These are phyloP conservation scores for Chrysolina haemoptera DNA, from an alignment of 2,888 invertebrate genomes.

Conservation along the genomic window DNA sequence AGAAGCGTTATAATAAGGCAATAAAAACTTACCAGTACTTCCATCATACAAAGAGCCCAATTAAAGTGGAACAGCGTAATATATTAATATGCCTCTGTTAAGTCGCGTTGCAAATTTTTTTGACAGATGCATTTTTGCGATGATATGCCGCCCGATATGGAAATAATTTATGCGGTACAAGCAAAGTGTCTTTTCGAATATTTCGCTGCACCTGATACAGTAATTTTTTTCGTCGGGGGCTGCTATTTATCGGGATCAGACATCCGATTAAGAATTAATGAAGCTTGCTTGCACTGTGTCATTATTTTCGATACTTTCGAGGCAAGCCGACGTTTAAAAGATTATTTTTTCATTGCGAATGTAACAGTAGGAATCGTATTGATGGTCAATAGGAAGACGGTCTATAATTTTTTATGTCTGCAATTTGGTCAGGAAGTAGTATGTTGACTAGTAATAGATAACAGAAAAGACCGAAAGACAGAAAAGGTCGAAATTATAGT, in stretches of 20 bases:
- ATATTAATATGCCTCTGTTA: conserved; percentile 17
- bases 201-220: conserved; percentile 39
- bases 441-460: too few relatives aligned
- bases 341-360: neutral
- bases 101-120: conserved; percentile 25
- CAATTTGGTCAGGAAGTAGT: too few relatives aligned
- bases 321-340: neutral
- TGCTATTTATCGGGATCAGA: conserved; percentile 21
- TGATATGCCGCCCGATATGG: conserved; percentile 12
- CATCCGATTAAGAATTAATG: conserved; percentile 16
- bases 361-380: neutral
- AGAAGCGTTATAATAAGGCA: conserved; percentile 18
- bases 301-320: conserved; percentile 2
- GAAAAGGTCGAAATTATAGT: too few relatives aligned
- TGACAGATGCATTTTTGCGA: conserved; percentile 30
- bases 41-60: conserved; percentile 24
- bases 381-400: too few relatives aligned
- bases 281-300: neutral
- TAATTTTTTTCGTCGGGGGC: conserved; percentile 32
- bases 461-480: too few relatives aligned
- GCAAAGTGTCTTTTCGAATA: conserved; percentile 34
- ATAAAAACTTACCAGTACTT: neutral
- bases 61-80: conserved; percentile 20
- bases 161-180: conserved; percentile 37
- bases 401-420: too few relatives aligned